Evolutionary conservation across 2,888 invertebrate species (phyloP).

Genomic region (Sipha maydis): DNA sequence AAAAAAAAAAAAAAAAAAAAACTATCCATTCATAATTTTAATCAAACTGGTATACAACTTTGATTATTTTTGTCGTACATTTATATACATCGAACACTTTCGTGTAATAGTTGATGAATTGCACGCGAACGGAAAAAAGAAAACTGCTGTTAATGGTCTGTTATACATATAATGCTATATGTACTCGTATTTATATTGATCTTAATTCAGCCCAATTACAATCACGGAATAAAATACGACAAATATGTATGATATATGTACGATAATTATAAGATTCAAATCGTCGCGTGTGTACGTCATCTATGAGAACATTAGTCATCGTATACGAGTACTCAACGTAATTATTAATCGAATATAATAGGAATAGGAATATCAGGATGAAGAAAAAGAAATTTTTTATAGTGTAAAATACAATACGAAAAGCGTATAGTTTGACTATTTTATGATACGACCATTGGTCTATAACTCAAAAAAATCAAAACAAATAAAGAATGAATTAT

Average conservation of each 20-base stretch:
- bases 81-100: neutral
- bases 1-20: neutral
- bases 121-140: constrained; percentile 7
- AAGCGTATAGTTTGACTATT: neutral
- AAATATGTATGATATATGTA: neutral
- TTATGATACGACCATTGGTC: neutral
- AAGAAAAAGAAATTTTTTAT: neutral
- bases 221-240: neutral
- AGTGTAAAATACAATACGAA: neutral
- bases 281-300: constrained; percentile 23
- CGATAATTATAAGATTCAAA: neutral
- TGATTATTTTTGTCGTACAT: neutral
- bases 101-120: neutral
- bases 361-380: neutral
- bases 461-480: neutral
- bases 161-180: too few relatives aligned
- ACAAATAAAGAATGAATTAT: too few relatives aligned
- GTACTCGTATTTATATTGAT: neutral
- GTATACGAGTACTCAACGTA: neutral
- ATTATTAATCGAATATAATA: neutral
- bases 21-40: neutral
- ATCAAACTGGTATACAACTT: neutral
- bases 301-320: neutral
- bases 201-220: constrained; percentile 8
- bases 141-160: neutral